Evolutionary conservation across 2,113 vertebrate genomes (phyloP).

Genomic region (Nicator chloris): DNA sequence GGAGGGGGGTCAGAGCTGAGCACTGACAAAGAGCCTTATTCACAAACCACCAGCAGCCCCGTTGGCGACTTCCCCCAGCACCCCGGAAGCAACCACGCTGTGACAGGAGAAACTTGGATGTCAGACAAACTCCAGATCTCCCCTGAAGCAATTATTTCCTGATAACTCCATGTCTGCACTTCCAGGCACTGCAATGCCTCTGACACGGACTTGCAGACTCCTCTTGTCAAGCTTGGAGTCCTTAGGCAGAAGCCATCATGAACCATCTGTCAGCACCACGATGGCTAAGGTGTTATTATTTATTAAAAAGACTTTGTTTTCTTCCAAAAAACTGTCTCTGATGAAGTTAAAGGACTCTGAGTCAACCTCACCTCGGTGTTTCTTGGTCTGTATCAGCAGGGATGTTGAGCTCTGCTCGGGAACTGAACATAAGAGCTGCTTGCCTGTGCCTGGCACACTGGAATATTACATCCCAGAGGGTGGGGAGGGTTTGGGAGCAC

Average conservation of each 20-base stretch:
- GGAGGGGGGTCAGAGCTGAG: background rate
- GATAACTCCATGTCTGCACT: background rate
- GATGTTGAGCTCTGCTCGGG: background rate
- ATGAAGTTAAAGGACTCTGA: background rate
- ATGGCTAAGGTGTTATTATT: background rate
- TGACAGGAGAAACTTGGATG: background rate
- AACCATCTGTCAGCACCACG: background rate
- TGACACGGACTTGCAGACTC: background rate
- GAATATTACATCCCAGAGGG: background rate
- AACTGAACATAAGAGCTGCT: background rate
- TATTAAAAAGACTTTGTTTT: background rate
- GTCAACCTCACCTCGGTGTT: background rate
- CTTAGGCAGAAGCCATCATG: background rate
- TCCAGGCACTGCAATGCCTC: background rate
- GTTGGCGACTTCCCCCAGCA: background rate
- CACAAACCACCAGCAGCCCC: background rate
- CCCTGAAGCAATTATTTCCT: background rate
- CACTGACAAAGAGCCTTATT: constrained; percentile 38
- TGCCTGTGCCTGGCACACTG: background rate
- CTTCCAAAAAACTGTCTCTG: background rate
- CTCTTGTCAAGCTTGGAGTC: background rate
- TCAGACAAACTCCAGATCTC: constrained; percentile 41
- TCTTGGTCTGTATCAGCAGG: background rate
- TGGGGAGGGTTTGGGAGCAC: background rate
- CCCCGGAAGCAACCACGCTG: background rate